These are phyloP conservation scores for Andrena praecox DNA, from an alignment of 2,888 invertebrate species.

Conservation along the genomic window DNA sequence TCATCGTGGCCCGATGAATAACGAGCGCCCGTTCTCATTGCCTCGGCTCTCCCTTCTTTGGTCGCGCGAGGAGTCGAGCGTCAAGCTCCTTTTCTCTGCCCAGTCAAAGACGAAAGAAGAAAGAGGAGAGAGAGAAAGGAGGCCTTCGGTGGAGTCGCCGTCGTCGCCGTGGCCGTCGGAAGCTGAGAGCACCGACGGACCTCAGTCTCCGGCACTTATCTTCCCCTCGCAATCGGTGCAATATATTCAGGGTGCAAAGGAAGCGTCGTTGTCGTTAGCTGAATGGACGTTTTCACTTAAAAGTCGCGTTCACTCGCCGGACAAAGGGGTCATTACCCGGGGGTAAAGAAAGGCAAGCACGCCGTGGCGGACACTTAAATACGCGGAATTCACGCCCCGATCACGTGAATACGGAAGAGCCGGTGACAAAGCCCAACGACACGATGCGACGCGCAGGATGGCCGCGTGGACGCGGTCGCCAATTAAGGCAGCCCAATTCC, in stretches of 20 bases:
- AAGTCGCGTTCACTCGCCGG: slow-evolving; percentile 77
- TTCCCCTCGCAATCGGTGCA: slow-evolving; percentile 80
- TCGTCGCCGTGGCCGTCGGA: slow-evolving; percentile 57
- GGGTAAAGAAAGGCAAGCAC: slow-evolving; percentile 75
- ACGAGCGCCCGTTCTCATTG: slow-evolving; percentile 57
- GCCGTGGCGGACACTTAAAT: slow-evolving; percentile 80
- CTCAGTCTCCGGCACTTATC: slow-evolving; percentile 77
- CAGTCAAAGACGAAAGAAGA: slow-evolving; percentile 34
- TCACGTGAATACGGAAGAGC: slow-evolving; percentile 76
- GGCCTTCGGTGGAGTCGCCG: slow-evolving; percentile 35
- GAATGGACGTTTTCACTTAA: slow-evolving; percentile 81
- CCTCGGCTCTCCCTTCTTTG: slow-evolving; percentile 32
- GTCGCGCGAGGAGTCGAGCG: slow-evolving; percentile 48
- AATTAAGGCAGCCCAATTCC: slow-evolving; percentile 74
- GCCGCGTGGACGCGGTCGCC: slow-evolving; percentile 45
- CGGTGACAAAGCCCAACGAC: slow-evolving; percentile 56
- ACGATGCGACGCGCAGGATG: not conserved
- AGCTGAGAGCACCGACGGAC: slow-evolving; percentile 65
- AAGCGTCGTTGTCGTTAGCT: slow-evolving; percentile 77
- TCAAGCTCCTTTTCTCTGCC: slow-evolving; percentile 66
- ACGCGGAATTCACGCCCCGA: slow-evolving; percentile 82
- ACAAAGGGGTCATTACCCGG: slow-evolving; percentile 83
- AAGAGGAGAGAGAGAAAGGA: slow-evolving; percentile 47
- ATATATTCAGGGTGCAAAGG: slow-evolving; percentile 81
- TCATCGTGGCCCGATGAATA: slow-evolving; percentile 60